Percentiles rank a stretch among this genome's conserved stretches.
phyloP scores from a whole-genome alignment of 2,797 vertebrate genomes.

The Urosaurus nigricauda region DNA sequence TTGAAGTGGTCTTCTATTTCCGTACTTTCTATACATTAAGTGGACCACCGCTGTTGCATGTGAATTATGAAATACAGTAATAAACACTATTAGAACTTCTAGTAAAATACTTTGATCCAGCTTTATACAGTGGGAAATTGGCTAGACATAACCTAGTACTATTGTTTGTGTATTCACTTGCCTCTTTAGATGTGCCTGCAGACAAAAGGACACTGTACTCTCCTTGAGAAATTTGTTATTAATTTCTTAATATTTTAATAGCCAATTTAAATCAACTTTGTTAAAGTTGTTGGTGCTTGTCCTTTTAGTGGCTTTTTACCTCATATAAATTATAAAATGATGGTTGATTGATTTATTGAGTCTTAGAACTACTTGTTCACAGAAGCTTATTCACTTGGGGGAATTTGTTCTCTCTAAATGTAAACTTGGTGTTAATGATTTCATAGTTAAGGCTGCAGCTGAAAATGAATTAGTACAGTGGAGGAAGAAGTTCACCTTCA shows the following conservation, averaged over 20 bases:
- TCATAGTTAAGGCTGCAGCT: not conserved
- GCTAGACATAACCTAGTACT: not conserved
- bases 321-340: conserved; percentile 13
- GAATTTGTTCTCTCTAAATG: conserved; percentile 7
- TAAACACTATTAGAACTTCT: not conserved
- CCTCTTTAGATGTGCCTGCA: not conserved
- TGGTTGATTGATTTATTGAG: conserved; percentile 20
- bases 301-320: not conserved
- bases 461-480: not conserved
- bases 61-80: not conserved
- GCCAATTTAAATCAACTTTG: not conserved
- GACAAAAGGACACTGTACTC: not conserved
- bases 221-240: conserved; percentile 6
- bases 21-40: not conserved
- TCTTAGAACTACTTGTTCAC: conserved; percentile 1
- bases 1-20: not conserved
- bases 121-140: not conserved
- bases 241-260: conserved; percentile 6
- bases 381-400: not conserved
- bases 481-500: not conserved
- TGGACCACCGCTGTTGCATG: not conserved
- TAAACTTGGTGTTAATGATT: conserved; percentile 6
- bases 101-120: not conserved
- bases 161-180: not conserved
- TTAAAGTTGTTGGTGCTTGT: conserved; percentile 4